Evolutionary conservation across 2,888 invertebrate species (phyloP).

Genomic region (Drosophila maculinotata): DNA sequence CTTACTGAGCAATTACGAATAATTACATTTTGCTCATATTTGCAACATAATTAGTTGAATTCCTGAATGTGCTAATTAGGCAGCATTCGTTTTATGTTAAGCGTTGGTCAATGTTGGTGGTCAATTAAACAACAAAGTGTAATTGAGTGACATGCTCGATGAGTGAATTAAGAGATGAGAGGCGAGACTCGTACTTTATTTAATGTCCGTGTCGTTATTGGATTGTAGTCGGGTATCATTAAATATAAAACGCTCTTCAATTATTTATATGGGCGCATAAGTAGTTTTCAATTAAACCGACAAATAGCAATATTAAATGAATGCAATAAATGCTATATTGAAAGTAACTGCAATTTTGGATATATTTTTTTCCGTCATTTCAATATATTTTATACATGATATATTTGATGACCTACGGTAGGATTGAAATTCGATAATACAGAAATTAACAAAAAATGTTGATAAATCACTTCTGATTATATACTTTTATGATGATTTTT

Average conservation of each 20-base stretch:
- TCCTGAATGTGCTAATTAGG: conserved; percentile 48
- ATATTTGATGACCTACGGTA: not conserved
- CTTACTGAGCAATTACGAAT: too few relatives aligned
- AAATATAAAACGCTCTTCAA: conserved; percentile 3
- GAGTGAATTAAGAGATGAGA: conserved; percentile 31
- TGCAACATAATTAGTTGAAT: conserved; percentile 20
- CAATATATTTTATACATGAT: not conserved
- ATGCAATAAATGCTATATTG: conserved; percentile 7
- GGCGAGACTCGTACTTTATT: conserved; percentile 15
- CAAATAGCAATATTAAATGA: conserved; percentile 1
- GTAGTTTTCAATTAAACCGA: conserved; percentile 1
- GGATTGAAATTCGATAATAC: rapidly evolving
- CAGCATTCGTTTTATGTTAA: conserved; percentile 27
- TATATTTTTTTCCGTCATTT: not conserved
- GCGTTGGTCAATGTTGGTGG: conserved; percentile 42
- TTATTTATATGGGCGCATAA: conserved; percentile 12
- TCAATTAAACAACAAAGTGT: conserved; percentile 43
- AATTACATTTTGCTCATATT: conserved; percentile 15
- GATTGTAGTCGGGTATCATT: conserved; percentile 2
- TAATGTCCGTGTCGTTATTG: conserved; percentile 25
- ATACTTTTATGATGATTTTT: not conserved
- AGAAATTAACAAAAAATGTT: not conserved
- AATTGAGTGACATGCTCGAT: conserved; percentile 47
- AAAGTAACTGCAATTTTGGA: conserved; percentile 2
- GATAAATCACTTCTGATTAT: not conserved